Evolutionary conservation across 2,113 vertebrate species (phyloP).

Genomic region (Atherinomorus stipes): DNA sequence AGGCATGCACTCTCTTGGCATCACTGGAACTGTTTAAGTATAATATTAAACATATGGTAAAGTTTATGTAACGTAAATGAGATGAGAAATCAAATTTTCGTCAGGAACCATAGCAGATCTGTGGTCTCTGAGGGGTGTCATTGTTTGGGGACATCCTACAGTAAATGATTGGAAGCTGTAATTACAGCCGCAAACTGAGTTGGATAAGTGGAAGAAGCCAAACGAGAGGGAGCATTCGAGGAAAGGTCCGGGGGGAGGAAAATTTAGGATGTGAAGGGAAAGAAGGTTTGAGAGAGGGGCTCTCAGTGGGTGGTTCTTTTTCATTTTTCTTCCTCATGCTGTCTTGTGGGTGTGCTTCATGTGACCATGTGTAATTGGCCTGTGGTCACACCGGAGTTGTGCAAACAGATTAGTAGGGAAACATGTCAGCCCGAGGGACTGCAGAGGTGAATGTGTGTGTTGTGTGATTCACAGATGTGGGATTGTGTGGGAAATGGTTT

Average conservation of each 20-base stretch:
- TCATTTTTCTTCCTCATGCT: constrained; percentile 48
- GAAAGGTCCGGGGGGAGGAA: not conserved
- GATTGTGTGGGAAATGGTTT: constrained; percentile 70
- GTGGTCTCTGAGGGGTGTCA: constrained; percentile 56
- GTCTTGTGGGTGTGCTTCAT: constrained; percentile 60
- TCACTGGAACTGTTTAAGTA: constrained; percentile 77
- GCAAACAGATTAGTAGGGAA: constrained; percentile 80
- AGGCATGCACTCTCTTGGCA: constrained; percentile 45
- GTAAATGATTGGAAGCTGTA: constrained; percentile 70
- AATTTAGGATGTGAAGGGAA: constrained; percentile 9
- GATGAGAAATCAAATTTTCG: constrained; percentile 84
- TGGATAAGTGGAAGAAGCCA: constrained; percentile 7
- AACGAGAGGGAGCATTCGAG: constrained; percentile 11
- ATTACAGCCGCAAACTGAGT: constrained; percentile 58
- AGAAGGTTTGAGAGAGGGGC: constrained; percentile 29
- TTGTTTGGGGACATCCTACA: constrained; percentile 60
- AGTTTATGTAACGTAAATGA: constrained; percentile 81
- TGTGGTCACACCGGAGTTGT: constrained; percentile 78
- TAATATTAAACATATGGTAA: constrained; percentile 82
- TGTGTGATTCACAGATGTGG: constrained; percentile 76
- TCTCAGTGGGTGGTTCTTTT: constrained; percentile 63
- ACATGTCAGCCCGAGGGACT: constrained; percentile 64
- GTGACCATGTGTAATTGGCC: constrained; percentile 72
- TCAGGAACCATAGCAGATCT: constrained; percentile 53
- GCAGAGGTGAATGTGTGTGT: constrained; percentile 71